Evolutionary conservation across 1,140 invertebrate genomes (phyloP), one percentile per base, ranked within the genome.

Genomic region (Pemphigus obesinymphae): DNA sequence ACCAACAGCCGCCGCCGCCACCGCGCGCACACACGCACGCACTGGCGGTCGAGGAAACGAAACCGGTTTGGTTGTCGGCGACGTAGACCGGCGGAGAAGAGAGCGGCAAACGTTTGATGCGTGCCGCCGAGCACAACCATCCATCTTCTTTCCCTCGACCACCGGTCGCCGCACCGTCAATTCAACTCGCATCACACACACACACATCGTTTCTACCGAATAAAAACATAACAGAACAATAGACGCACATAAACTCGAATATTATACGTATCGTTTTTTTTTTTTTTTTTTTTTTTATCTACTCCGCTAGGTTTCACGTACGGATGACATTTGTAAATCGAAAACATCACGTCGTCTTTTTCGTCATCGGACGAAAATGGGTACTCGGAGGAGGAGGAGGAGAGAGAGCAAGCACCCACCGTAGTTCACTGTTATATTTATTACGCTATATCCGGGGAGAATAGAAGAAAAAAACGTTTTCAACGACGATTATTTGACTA

Each of bases 31-130:
- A 55, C 45, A 37, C 31, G 23, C 26, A 73, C 26, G n/a, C 29
- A 43, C 48, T 11, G 29, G 23, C 75, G 34, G 55, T 45, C 76
- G 76, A 80, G 76, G 75, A 78, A 78, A 78, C 75, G 55, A 80
- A 80, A 80, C 76, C 76, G 76, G 76, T 80, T 80, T 80, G 76
- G 55, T 80, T 80, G 76, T 80, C 76, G 76, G 76, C 76, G 26
- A 80, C 76, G 76, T 80, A 80, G 76, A 63, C 23, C 55, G 76
- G 76, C 45, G 55, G 76, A 80, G 76, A 37, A 23, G 26, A 63
- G 76, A 80, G 76, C 55, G 76, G 76, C 76, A 34, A 63, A 80
- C 76, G 76, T 80, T 80, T 80, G 76, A 80, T 80, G 45, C 37
- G 53, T 80, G 63, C 76, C 76, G 76, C 76, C 37, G 37, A 45